Percentiles rank a stretch among this genome's conserved stretches.
Conservation (phyloP, 1,140 invertebrate species). For the Pantala flavescens region DNA sequence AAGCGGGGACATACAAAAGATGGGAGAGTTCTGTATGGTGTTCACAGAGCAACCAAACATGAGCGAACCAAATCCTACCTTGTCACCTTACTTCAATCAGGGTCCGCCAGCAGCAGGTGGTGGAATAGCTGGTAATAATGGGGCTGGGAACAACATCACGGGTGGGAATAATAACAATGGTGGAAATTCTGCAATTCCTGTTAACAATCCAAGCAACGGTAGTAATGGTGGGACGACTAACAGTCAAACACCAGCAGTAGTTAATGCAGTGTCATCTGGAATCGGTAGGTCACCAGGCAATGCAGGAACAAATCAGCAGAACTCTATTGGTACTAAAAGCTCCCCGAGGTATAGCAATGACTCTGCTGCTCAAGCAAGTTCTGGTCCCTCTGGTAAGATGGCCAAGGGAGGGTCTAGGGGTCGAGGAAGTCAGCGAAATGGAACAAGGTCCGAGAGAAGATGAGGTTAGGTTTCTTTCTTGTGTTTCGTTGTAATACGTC, state of each 20-base stretch:
- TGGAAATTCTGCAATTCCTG: neutral
- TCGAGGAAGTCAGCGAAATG: neutral
- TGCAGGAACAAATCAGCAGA: neutral
- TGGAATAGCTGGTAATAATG: neutral
- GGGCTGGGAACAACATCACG: neutral
- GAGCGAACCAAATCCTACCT: constrained; percentile 70
- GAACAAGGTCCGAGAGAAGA: neutral
- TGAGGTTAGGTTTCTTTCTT: neutral
- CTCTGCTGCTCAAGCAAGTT: neutral
- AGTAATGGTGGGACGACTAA: neutral
- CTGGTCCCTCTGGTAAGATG: neutral
- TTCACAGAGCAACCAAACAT: constrained; percentile 84
- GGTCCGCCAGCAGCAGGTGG: constrained; percentile 29
- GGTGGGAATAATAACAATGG: neutral
- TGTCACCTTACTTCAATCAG: constrained; percentile 32
- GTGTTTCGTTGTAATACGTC: too few species aligned
- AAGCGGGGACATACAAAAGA: constrained; percentile 73
- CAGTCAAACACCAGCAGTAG: neutral
- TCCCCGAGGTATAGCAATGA: neutral
- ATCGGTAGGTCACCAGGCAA: neutral
- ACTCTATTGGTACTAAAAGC: neutral
- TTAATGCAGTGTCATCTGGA: neutral
- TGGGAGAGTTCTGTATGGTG: constrained; percentile 70
- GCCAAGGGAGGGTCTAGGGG: neutral
- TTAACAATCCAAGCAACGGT: neutral